Evolutionary conservation across 1,140 invertebrate genomes (phyloP), one percentile per base, ranked within the genome.

Genomic region (Penaeus indicus): DNA sequence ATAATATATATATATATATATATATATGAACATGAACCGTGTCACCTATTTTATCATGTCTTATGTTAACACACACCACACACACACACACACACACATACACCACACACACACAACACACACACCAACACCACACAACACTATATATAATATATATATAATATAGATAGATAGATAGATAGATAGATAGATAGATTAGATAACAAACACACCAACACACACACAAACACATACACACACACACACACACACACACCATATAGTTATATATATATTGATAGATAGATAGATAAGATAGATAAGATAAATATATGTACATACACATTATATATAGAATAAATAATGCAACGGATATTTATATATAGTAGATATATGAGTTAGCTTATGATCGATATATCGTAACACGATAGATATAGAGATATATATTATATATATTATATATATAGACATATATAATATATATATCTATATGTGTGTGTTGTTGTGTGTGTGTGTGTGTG

Each of bases 81-180:
- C 63, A 64, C n/a, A 64, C 63, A 64, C n/a, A 64, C n/a, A 64
- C n/a, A 64, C n/a, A 64, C n/a, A 64, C n/a, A n/a, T n/a, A n/a
- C n/a, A n/a, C n/a, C n/a, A n/a, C n/a, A n/a, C n/a, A n/a, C n/a
- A n/a, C n/a, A 18, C 16, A 18, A 64, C n/a, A 64, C n/a, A 64
- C n/a, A 64, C n/a, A 64, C n/a, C 16, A 18, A 64, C n/a, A 64
- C n/a, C 63, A 64, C n/a, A 64, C n/a, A 64, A 18, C 16, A 64
- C 16, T 64, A 64, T n/a, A 64, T 64, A 64, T 64, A 64, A 64
- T 64, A 64, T n/a, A 64, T 64, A 64, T 64, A 64, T 64, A 64
- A 64, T 64, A 64, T 64, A 64, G 16, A 64, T 64, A 64, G 16
- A 64, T 64, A 64, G 16, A 64, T 64, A 64, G 16, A 64, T 64